Evolutionary conservation across 2,113 vertebrate species (phyloP), one percentile per base, ranked within the genome.

Genomic region (Salvelinus alpinus): DNA sequence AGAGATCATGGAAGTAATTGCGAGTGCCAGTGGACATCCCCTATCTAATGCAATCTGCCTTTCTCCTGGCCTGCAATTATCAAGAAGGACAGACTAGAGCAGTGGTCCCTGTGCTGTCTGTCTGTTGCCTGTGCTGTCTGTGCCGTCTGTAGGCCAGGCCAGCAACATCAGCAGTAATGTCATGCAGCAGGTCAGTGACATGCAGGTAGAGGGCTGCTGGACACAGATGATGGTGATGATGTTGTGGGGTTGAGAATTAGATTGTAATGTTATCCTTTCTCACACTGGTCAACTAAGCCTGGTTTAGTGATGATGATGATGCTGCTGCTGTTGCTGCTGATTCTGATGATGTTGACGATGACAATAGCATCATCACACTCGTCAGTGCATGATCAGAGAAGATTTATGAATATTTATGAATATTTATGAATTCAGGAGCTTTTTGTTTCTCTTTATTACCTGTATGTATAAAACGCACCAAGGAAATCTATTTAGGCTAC

Each of bases 11-110:
- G 79, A 75, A 80, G 78, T 88, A 89, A 90, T 87, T 80, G 81
- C 88, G 90, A 86, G 81, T 81, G 80, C 80, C 68, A 12, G 78
- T 9, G 20, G 85, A 80, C 84, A 70, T 80, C 86, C 87, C 74
- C 68, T 87, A 89, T 86, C 85, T 89, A 83, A 86, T 85, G 80
- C 76, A 82, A 82, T 92, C 81, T 89, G 54, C 72, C 64, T 78
- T 76, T 79, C 84, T 89, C 74, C 74, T 86, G 82, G 80, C 72
- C 72, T 73, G 51, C 71, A 88, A 88, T 88, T 91, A 89, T 81
- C 78, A 68, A 73, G 82, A 79, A 65, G 86, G 66, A 76, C 85
- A 73, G 78, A 79, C 76, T 87, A 86, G 82, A 60, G 51, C 75
- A 80, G 85, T 85, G 82, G n/a, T 22, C 59, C n/a, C 18, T 18